These are phyloP conservation scores for Microhierax caerulescens DNA, from an alignment of 2,797 vertebrate species.

Conservation along the genomic window DNA sequence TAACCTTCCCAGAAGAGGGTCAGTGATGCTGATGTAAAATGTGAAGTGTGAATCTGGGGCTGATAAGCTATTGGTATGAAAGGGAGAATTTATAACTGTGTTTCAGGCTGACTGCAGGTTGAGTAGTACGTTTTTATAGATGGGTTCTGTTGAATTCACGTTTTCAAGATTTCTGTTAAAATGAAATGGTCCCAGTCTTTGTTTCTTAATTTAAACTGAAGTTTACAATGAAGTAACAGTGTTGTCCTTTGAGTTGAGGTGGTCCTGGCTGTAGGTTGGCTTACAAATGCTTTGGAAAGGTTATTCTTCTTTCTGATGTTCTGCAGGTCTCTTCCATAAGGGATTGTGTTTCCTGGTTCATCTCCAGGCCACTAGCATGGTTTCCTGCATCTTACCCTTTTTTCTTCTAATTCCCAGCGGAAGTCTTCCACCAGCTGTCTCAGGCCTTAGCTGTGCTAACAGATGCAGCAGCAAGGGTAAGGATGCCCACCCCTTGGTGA, in stretches of 20 bases:
- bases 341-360: not conserved
- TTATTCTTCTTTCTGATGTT: not conserved
- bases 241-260: not conserved
- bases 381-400: not conserved
- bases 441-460: conserved; percentile 95
- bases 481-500: not conserved
- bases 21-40: not conserved
- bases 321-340: not conserved
- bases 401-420: conserved; percentile 75
- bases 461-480: conserved; percentile 91
- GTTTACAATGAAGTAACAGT: not conserved
- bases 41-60: not conserved
- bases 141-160: not conserved
- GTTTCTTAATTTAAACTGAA: not conserved
- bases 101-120: not conserved
- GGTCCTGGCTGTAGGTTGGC: not conserved
- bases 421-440: conserved; percentile 95
- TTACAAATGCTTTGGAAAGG: not conserved
- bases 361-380: not conserved
- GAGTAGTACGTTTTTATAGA: not conserved
- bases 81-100: not conserved
- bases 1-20: not conserved
- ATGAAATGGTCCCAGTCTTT: accelerated
- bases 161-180: not conserved
- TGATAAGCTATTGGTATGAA: not conserved